Conservation (phyloP, 2,888 invertebrate genomes). For the Acronicta psi region DNA sequence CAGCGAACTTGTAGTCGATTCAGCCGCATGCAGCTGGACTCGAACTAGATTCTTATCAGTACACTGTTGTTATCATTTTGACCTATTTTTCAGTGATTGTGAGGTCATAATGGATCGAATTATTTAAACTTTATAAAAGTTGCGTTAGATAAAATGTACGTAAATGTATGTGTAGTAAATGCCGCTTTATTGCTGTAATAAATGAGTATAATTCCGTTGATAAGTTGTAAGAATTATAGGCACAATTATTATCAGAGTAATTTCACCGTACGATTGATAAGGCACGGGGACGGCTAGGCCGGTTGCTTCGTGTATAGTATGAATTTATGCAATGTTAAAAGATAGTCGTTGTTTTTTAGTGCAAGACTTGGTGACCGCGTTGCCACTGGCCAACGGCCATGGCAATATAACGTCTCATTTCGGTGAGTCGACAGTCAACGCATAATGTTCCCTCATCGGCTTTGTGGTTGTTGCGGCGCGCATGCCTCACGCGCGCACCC, state of each 20-base stretch:
- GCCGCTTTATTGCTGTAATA: conserved; percentile 58
- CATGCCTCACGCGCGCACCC: conserved; percentile 80
- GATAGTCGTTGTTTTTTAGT: conserved; percentile 88
- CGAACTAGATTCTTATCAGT: conserved; percentile 86
- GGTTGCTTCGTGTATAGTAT: conserved; percentile 59
- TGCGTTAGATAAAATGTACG: conserved; percentile 53
- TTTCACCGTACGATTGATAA: conserved; percentile 67
- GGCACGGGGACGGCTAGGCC: conserved; percentile 51
- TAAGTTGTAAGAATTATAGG: conserved; percentile 55
- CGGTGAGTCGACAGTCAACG: conserved; percentile 87
- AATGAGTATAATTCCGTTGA: conserved; percentile 59
- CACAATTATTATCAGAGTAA: conserved; percentile 61
- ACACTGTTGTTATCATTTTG: conserved; percentile 80
- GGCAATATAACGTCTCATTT: conserved; percentile 88
- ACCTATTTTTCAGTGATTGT: conserved; percentile 81
- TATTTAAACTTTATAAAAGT: conserved; percentile 48
- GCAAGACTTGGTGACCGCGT: conserved; percentile 89
- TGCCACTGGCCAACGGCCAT: conserved; percentile 89
- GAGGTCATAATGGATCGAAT: conserved; percentile 73
- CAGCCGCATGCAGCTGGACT: conserved; percentile 73
- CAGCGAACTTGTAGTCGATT: conserved; percentile 73
- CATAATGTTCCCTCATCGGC: conserved; percentile 83
- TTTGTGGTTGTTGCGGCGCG: conserved; percentile 86
- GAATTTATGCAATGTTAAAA: conserved; percentile 85
- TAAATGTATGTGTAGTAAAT: conserved; percentile 49